Evolutionary conservation across 2,797 vertebrate genomes (phyloP).

Genomic region (Channa striata): DNA sequence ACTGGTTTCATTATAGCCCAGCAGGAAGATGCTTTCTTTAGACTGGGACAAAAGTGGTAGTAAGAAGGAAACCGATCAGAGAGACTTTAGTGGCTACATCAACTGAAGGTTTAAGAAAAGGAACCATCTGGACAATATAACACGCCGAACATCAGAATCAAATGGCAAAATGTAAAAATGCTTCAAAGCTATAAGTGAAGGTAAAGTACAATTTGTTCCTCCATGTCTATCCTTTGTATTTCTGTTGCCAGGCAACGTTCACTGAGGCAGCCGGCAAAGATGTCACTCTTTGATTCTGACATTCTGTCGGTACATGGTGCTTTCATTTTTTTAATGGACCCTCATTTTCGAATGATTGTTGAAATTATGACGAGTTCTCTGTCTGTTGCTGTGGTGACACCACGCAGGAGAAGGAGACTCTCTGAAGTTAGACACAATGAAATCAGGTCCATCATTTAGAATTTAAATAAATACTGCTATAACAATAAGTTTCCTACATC

Average conservation of each 20-base stretch:
- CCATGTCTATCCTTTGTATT: constrained; percentile 5
- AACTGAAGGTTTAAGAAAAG: no score
- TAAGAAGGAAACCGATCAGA: no score
- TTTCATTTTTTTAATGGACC: constrained; percentile 61
- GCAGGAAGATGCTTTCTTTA: no score
- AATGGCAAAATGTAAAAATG: not conserved
- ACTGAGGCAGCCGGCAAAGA: constrained; percentile 5
- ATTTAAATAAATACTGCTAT: not conserved
- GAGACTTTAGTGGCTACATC: no score
- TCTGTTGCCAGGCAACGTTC: constrained; percentile 57
- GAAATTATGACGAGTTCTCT: constrained; percentile 27
- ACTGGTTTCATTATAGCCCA: no score
- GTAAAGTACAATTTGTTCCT: constrained; percentile 12
- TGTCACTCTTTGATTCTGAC: constrained; percentile 60
- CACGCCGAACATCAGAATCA: not conserved
- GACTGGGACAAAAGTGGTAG: no score
- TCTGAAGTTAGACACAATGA: constrained; percentile 13
- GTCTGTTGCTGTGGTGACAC: constrained; percentile 33
- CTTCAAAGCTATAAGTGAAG: constrained; percentile 1
- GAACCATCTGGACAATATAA: not conserved
- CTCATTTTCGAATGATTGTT: constrained; percentile 21
- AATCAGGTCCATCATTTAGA: not conserved
- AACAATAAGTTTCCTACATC: not conserved
- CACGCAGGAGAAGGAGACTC: constrained; percentile 3
- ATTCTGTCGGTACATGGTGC: constrained; percentile 11